phyloP scores from a whole-genome alignment of 2,113 vertebrate species.

The Caloenas nicobarica region DNA sequence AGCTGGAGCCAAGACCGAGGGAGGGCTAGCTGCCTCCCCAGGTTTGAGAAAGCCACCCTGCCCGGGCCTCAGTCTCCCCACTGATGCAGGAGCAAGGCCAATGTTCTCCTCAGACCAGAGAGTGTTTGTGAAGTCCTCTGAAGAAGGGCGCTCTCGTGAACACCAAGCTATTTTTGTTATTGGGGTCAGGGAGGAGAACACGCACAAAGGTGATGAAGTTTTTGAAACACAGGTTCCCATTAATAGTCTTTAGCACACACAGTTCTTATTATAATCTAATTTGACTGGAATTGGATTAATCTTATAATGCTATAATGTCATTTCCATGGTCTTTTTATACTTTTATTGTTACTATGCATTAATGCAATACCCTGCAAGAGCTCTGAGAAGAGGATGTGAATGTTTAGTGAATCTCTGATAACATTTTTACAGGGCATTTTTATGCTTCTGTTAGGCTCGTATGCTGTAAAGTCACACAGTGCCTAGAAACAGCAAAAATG shows the following conservation, averaged over 20 bases:
- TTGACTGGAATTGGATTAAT: slow-evolving; percentile 72
- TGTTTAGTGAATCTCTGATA: slow-evolving; percentile 37
- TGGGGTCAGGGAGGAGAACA: slow-evolving; percentile 50
- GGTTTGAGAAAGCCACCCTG: background rate
- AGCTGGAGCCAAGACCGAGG: accelerated
- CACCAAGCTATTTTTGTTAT: slow-evolving; percentile 43
- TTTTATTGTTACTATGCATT: slow-evolving; percentile 68
- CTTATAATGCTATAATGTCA: slow-evolving; percentile 70
- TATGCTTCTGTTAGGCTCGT: background rate
- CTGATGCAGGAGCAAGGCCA: background rate
- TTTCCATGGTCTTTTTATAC: slow-evolving; percentile 69
- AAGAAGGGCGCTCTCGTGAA: background rate
- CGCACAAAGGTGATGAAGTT: slow-evolving; percentile 19
- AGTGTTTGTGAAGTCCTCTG: background rate
- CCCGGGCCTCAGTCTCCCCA: background rate
- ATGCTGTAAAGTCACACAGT: background rate
- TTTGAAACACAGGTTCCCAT: slow-evolving; percentile 60
- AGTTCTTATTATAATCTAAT: slow-evolving; percentile 72
- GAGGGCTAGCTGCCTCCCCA: background rate
- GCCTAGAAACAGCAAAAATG: slow-evolving; percentile 24
- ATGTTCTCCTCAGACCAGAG: background rate
- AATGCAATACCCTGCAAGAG: slow-evolving; percentile 53
- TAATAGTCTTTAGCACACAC: slow-evolving; percentile 49
- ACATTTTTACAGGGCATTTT: slow-evolving; percentile 59
- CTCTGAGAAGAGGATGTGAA: slow-evolving; percentile 32